Evolutionary conservation across 2,113 vertebrate genomes (phyloP), one percentile per base, ranked within the genome.

Genomic region (Bubo scandiacus): DNA sequence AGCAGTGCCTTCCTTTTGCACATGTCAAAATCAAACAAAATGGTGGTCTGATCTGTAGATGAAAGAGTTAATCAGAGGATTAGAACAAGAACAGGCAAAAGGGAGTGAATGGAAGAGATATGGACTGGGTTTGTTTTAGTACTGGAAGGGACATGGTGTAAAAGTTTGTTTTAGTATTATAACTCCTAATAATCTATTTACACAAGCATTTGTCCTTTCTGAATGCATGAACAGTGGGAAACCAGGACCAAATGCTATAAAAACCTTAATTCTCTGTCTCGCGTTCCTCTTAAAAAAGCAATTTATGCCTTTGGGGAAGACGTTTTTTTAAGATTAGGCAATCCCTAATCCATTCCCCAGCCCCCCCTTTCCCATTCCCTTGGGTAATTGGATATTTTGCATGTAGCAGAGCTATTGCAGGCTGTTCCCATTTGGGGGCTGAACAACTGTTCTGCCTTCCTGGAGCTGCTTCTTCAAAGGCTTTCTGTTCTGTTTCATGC

Each of bases 361-460:
- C 30, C 73, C 42, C 12, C 4, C 42, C 77, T 22, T 74, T 65
- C 51, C 73, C 2, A 1, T 86, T 74, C 78, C 66, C 25, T 34
- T 36, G 78, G 43, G 90, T 95, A 95, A 93, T 43, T 85, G 85
- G 74, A 30, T 94, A 74, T 83, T 96, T 90, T 67, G 71, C 72
- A 32, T 25, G 63, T 61, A 74, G 92, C 92, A 86, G 80, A 83
- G 65, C 75, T 92, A 17, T 83, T 73, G 59, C 72, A 81, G 54
- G 72, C 86, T 86, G 21, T 91, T 95, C 80, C 77, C 25, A 8
- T 87, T 47, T 66, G 20, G 70, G 82, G 84, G 21, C 62, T 66
- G 77, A 91, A 65, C 88, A 91, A 82, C 81, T 34, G 34, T 59
- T 95, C 68, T 85, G 93, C 75, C 62, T 84, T 94, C 85, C 82